Percentiles rank a stretch among this genome's conserved stretches.
Evolutionary conservation across 53 echinoderm and acorn worm genomes (phyloP).

Genomic region (Apostichopus leukothele): DNA sequence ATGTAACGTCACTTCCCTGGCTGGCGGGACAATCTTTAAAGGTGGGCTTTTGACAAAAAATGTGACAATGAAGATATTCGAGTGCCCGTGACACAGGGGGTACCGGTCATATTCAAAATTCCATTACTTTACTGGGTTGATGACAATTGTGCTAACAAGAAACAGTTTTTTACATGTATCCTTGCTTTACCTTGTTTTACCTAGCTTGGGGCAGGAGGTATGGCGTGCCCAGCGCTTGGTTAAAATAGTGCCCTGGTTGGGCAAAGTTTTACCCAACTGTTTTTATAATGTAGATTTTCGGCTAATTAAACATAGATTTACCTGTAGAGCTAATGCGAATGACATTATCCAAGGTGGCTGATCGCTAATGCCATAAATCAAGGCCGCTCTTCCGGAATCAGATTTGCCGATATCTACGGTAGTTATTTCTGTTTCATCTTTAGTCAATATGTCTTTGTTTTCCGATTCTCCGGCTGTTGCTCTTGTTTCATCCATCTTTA

Average conservation of each 20-base stretch:
- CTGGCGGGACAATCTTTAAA: too few species aligned
- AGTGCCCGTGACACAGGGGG: too few species aligned
- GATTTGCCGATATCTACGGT: neutral
- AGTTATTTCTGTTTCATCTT: neutral
- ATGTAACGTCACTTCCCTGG: too few species aligned
- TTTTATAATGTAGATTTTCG: neutral
- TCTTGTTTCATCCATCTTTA: too few species aligned
- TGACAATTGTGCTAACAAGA: too few species aligned
- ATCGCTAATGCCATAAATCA: neutral
- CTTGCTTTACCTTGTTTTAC: too few species aligned
- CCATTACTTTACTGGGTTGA: too few species aligned
- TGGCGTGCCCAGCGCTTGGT: neutral
- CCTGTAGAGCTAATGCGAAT: neutral
- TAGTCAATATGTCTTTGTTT: neutral
- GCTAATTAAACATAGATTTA: neutral
- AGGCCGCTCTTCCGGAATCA: neutral
- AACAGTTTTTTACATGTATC: too few species aligned
- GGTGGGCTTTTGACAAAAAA: too few species aligned
- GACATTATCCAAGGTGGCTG: slow-evolving; percentile 6
- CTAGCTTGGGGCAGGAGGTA: neutral
- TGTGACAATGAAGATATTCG: too few species aligned
- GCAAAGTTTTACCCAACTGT: neutral
- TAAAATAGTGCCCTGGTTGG: neutral
- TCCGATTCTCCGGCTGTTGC: too few species aligned
- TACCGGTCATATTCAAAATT: too few species aligned